Percentiles rank a stretch among this genome's conserved stretches.
These are phyloP conservation scores for Aselliscus stoliczkanus DNA, from an alignment of 2,797 vertebrate species.

Conservation along the genomic window DNA sequence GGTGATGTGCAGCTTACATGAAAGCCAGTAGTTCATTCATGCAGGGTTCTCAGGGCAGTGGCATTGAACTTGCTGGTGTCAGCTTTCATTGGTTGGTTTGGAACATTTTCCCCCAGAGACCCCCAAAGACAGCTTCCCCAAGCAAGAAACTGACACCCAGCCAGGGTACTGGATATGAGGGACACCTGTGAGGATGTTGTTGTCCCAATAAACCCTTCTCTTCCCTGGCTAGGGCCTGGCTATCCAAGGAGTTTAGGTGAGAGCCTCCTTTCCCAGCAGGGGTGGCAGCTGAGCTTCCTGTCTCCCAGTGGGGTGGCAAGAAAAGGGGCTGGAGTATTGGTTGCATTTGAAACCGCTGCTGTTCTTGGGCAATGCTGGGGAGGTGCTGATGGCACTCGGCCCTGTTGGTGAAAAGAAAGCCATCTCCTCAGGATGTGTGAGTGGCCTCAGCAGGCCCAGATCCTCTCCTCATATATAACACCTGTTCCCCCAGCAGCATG, in stretches of 20 bases:
- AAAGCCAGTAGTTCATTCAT: constrained; percentile 17
- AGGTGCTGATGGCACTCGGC: constrained; percentile 45
- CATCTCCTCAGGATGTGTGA: neutral
- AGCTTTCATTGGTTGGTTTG: neutral
- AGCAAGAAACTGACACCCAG: constrained; percentile 19
- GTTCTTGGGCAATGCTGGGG: neutral
- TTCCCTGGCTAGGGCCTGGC: neutral
- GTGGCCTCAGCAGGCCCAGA: neutral
- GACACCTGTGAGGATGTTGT: constrained; percentile 18
- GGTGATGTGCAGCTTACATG: neutral
- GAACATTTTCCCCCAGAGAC: constrained; percentile 2
- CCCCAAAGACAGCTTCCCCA: constrained; percentile 18
- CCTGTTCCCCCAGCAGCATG: neutral
- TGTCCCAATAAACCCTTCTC: neutral
- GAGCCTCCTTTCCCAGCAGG: constrained; percentile 20
- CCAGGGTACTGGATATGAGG: neutral
- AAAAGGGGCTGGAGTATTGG: constrained; percentile 52
- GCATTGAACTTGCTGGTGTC: constrained; percentile 8
- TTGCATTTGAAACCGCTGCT: neutral
- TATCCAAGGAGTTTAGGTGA: neutral
- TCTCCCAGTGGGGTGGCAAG: constrained; percentile 24
- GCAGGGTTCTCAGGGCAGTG: neutral
- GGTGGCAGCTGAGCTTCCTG: neutral
- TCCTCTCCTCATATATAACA: neutral
- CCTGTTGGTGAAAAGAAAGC: neutral